These are phyloP conservation scores for Microctenopoma stevenorrisi DNA, from an alignment of 2,797 vertebrate genomes.

Conservation along the genomic window DNA sequence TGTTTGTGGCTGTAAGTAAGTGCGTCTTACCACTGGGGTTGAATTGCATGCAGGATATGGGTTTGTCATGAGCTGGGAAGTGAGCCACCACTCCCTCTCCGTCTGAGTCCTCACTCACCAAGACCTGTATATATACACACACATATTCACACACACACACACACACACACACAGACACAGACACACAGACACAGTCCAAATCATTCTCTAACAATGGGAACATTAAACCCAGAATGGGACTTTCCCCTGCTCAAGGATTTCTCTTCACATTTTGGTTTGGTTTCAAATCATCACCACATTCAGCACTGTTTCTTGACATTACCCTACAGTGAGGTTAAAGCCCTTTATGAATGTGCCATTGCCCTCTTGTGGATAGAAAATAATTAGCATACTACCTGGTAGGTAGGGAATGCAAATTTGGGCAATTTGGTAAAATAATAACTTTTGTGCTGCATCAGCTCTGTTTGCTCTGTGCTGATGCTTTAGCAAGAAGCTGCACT, in stretches of 20 bases:
- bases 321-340: not conserved
- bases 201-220: slow-evolving; percentile 71
- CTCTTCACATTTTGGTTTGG: slow-evolving; percentile 51
- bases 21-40: slow-evolving; percentile 93
- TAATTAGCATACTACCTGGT: slow-evolving; percentile 40
- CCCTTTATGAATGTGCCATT: slow-evolving; percentile 49
- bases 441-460: slow-evolving; percentile 1
- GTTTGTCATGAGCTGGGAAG: slow-evolving; percentile 98
- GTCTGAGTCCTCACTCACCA: slow-evolving; percentile 96
- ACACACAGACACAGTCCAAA: slow-evolving; percentile 47
- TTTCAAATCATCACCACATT: slow-evolving; percentile 55
- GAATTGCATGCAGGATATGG: slow-evolving; percentile 99
- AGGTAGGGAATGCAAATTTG: not conserved
- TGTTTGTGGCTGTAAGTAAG: not conserved
- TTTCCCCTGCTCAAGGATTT: slow-evolving; percentile 61
- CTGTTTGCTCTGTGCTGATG: not conserved
- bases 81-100: slow-evolving; percentile 96
- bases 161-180: slow-evolving; percentile 28
- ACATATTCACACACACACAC: slow-evolving; percentile 13
- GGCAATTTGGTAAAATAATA: too few relatives aligned
- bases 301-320: slow-evolving; percentile 43
- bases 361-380: slow-evolving; percentile 67
- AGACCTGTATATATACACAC: slow-evolving; percentile 82
- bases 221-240: slow-evolving; percentile 66
- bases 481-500: slow-evolving; percentile 6